phyloP scores from a whole-genome alignment of 2,888 invertebrate species.

The Phlogophora meticulosa region DNA sequence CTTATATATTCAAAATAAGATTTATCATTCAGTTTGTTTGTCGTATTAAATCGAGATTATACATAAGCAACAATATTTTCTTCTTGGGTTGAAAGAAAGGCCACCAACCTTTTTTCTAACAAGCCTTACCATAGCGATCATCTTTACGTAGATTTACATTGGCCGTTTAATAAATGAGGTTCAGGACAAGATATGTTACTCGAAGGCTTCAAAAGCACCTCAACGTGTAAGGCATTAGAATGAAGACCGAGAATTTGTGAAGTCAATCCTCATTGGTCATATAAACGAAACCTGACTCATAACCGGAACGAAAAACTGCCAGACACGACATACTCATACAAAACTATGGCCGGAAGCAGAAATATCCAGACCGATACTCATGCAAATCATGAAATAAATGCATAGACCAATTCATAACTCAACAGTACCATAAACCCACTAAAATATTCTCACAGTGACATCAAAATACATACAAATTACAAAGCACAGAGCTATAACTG shows the following conservation, averaged over 20 bases:
- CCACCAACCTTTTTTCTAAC: no score
- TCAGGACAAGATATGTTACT: no score
- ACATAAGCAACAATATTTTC: no score
- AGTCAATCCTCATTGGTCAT: background rate
- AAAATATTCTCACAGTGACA: slow-evolving; percentile 46
- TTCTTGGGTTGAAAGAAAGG: no score
- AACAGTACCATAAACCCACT: slow-evolving; percentile 48
- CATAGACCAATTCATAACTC: slow-evolving; percentile 34
- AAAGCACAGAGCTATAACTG: slow-evolving; percentile 52
- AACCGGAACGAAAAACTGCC: background rate
- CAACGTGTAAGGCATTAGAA: no score
- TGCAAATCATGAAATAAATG: slow-evolving; percentile 31
- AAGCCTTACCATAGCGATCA: no score
- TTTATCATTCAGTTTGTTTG: no score
- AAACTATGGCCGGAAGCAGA: slow-evolving; percentile 6
- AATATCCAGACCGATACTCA: slow-evolving; percentile 10
- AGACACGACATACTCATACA: background rate
- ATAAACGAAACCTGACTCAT: background rate
- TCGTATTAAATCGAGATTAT: no score
- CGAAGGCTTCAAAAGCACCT: no score
- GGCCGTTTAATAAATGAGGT: no score
- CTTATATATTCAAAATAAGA: no score
- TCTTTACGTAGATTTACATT: no score
- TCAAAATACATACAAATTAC: slow-evolving; percentile 59
- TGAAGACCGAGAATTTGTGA: background rate